Percentiles rank a stretch among this genome's conserved stretches.
Conservation (phyloP, 2,888 invertebrate genomes). For the Xestia ashworthii region DNA sequence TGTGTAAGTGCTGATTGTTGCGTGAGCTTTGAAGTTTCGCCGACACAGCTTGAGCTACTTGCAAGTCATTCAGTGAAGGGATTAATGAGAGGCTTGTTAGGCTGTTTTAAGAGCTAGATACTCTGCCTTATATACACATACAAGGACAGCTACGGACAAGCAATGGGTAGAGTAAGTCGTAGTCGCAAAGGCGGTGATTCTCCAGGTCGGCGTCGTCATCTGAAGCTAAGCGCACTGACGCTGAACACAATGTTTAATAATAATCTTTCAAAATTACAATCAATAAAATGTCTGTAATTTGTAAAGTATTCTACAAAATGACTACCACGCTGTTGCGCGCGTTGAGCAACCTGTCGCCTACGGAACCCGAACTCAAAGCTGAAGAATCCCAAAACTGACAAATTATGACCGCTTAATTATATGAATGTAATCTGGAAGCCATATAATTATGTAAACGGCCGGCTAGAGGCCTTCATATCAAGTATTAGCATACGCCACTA, state of each 20-base stretch:
- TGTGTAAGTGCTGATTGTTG: slow-evolving; percentile 12
- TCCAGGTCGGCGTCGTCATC: neutral
- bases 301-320: neutral
- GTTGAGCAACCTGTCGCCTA: neutral
- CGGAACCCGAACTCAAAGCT: slow-evolving; percentile 7
- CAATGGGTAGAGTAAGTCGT: neutral
- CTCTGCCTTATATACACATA: neutral
- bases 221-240: neutral
- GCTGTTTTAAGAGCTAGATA: neutral
- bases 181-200: neutral
- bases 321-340: neutral
- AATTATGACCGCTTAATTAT: slow-evolving; percentile 35
- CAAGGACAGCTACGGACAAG: neutral
- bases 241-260: neutral
- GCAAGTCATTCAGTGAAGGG: neutral
- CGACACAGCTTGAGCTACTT: neutral
- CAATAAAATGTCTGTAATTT: neutral
- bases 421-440: slow-evolving; percentile 30
- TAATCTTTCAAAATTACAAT: no score
- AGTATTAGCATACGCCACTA: slow-evolving; percentile 63
- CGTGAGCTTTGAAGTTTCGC: slow-evolving; percentile 39
- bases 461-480: slow-evolving; percentile 37
- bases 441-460: slow-evolving; percentile 61
- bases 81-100: neutral
- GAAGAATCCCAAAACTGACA: slow-evolving; percentile 47